Evolutionary conservation across 2,113 vertebrate genomes (phyloP), one percentile per base, ranked within the genome.

Genomic region (Pteropus alecto): DNA sequence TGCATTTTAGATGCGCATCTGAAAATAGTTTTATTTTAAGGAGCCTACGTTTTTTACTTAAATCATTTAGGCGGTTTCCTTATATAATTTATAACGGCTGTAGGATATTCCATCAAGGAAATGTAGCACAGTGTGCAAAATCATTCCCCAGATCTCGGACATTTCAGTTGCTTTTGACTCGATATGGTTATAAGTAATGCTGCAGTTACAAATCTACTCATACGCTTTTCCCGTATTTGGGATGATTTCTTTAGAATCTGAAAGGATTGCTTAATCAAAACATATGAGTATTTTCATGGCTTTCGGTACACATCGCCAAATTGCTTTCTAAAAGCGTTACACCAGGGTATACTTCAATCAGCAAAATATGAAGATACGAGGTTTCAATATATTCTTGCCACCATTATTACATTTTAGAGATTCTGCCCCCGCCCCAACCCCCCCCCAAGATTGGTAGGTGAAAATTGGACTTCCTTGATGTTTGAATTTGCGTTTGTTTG

Each of bases 251-350:
- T 89, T 48, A 51, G 86, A 61, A 68, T 89, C 70, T 19, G 92
- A 95, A 93, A 85, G 67, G 85, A 60, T 74, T 86, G 70, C 51
- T 61, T 84, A 76, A 21, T 89, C 73, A 70, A 28, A 96, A 95
- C 77, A 35, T 74, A 63, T 48, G 65, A 33, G 51, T 70, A n/a
- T 92, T 77, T 87, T 88, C 96, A 67, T 65, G 60, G 56, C 77
- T 94, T 94, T 86, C 3, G 35, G 82, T 46, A 24, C 18, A 7
- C 74, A 22, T 35, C 68, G 28, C 74, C 86, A 67, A 78, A 63
- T 61, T 60, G 63, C 84, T 91, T 93, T 96, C 86, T 95, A 58
- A 65, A 95, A 89, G 38, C 7, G 33, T 51, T 68, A n/a, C 8
- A 60, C 93, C 48, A 71, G 0, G 95, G 89, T 89, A 56, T 46